These are phyloP conservation scores for Lithobius niger DNA, from an alignment of 1,140 invertebrate genomes.

Conservation along the genomic window DNA sequence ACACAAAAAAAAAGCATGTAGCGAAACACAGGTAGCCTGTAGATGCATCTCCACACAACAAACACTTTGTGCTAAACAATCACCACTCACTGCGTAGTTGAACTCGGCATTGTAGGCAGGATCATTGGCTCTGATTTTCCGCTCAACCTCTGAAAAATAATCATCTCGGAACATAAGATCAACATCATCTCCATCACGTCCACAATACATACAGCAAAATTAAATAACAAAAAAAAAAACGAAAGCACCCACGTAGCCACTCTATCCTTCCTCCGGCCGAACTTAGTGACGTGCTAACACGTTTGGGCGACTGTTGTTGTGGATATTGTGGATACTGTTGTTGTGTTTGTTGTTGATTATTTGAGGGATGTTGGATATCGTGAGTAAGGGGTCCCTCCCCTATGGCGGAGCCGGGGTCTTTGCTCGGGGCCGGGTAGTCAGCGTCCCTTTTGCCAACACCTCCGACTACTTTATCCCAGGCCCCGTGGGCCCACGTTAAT, in stretches of 20 bases:
- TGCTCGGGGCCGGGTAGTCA: not conserved
- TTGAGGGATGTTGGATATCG: no score
- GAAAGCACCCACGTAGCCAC: not conserved
- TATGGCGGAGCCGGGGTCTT: no score
- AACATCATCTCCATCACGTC: not conserved
- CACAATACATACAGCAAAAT: not conserved
- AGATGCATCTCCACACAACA: no score
- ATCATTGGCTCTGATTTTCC: constrained; percentile 91
- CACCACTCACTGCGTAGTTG: constrained; percentile 85
- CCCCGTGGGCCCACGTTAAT: not conserved
- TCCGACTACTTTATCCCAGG: constrained; percentile 2
- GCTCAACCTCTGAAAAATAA: constrained; percentile 72
- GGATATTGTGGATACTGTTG: no score
- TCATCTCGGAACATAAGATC: constrained; percentile 12
- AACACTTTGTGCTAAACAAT: not conserved
- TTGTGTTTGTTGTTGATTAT: no score
- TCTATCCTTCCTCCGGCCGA: not conserved
- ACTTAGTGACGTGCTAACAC: no score
- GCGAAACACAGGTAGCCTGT: not conserved
- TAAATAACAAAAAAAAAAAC: not conserved
- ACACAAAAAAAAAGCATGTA: constrained; percentile 6
- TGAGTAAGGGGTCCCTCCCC: no score
- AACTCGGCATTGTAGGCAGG: constrained; percentile 87
- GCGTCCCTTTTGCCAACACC: not conserved
- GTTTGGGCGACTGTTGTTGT: no score